Evolutionary conservation across 2,113 vertebrate species (phyloP), one percentile per base, ranked within the genome.

Genomic region (Numida meleagris): DNA sequence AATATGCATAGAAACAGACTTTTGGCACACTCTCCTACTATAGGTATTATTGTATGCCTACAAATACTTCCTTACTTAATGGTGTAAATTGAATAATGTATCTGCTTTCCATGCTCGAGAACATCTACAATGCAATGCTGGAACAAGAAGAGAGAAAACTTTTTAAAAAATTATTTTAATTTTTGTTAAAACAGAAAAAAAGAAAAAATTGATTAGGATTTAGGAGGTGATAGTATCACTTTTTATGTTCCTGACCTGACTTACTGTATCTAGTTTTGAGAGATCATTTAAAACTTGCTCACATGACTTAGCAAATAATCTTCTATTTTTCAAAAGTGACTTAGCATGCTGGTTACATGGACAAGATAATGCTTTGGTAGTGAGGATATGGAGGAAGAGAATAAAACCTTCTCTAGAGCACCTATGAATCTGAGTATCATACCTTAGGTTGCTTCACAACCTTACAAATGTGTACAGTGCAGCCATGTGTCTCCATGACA

Each of bases 171-270:
- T 58, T 21, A 19, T 63, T 63, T 40, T 40, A 12, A 17, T 18
- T 38, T 62, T 71, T 5, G 19, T 38, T 11, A 67, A 63, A 62
- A 38, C 0, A 71, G 27, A 59, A 50, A 62, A 16, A 40, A 75
- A 68, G 42, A 4, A 33, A 53, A 50, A 83, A 50, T 11, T 3
- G 0, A 17, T 17, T 33, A 38, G 17, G 6, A 17, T 68, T 80
- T n/a, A 45, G 42, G 53, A 57, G 5, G 18, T 0, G 0, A 43
- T 43, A 8, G 9, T 5, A 23, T 25, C 2, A 5, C 18, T 68
- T 91, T 79, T 61, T 9, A 19, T 33, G 10, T 15, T 15, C 43
- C 48, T 89, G 45, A 40, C 20, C 4, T 62, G 25, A n/a, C 24
- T 57, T 43, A 33, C 9, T 10, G 1, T 58, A 12, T n/a, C 42